Percentiles rank a stretch among this genome's conserved stretches.
Conservation (phyloP, 2,113 vertebrate genomes). For the Colius striatus region DNA sequence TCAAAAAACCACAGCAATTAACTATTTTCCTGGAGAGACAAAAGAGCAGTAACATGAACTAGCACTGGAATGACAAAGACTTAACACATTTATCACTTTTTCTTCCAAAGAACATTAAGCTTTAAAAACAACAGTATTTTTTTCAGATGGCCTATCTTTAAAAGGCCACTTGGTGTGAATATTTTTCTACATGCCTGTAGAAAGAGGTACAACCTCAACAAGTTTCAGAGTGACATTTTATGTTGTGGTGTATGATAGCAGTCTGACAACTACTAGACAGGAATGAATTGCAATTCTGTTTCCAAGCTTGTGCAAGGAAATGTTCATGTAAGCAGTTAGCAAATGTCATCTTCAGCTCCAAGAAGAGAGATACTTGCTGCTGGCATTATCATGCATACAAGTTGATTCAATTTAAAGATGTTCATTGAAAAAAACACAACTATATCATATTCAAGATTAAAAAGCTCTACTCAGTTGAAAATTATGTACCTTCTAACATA, state of each 20-base stretch:
- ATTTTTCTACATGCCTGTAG: not conserved
- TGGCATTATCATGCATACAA: not conserved
- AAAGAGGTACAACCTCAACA: not conserved
- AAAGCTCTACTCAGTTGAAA: not conserved
- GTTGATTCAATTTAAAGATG: not conserved
- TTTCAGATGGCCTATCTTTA: not conserved
- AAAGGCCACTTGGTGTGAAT: not conserved
- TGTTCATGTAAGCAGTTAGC: accelerated
- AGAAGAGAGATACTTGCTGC: not conserved
- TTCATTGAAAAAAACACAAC: not conserved
- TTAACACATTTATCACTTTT: not conserved
- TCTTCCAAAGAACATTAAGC: not conserved
- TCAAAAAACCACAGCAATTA: not conserved
- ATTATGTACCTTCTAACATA: not conserved
- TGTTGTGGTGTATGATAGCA: not conserved
- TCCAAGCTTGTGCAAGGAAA: not conserved
- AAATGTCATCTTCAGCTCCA: not conserved
- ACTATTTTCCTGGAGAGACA: not conserved
- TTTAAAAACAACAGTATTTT: not conserved
- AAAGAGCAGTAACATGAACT: not conserved
- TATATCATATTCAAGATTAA: not conserved
- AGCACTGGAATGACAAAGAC: not conserved
- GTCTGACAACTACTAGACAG: not conserved
- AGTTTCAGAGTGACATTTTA: not conserved
- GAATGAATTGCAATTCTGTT: not conserved